phyloP scores from a whole-genome alignment of 1,140 invertebrate species.

The Riptortus pedestris region DNA sequence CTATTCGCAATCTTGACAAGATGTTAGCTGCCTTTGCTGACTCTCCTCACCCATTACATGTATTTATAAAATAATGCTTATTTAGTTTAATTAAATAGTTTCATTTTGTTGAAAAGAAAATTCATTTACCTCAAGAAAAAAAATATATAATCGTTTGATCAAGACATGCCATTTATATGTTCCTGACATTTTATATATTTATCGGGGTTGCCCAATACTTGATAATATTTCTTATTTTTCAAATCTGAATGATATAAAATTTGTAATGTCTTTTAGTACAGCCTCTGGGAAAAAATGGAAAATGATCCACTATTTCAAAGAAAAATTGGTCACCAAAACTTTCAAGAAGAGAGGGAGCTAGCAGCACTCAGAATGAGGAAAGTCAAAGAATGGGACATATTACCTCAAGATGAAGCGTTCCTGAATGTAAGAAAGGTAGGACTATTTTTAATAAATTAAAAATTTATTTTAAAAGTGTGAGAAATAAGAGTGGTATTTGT shows the following conservation, averaged over 20 bases:
- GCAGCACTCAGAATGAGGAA: slow-evolving; percentile 45
- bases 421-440: slow-evolving; percentile 25
- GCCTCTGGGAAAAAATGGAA: slow-evolving; percentile 68
- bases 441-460: not conserved
- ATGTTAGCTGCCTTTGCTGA: no score
- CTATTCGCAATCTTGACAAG: no score
- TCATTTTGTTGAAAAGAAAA: not conserved
- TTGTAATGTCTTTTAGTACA: slow-evolving; percentile 49
- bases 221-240: not conserved
- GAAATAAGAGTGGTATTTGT: no score
- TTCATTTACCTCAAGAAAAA: not conserved
- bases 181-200: not conserved
- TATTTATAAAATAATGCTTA: no score
- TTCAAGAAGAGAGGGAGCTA: slow-evolving; percentile 61
- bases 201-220: not conserved
- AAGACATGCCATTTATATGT: not conserved
- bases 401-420: slow-evolving; percentile 39
- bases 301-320: slow-evolving; percentile 67
- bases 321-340: slow-evolving; percentile 38
- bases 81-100: no score
- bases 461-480: not conserved
- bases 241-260: no score
- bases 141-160: no score
- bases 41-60: no score
- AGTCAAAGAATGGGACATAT: slow-evolving; percentile 30